These are phyloP conservation scores for Tringa solitaria DNA, from an alignment of 2,113 vertebrate genomes.

Conservation along the genomic window DNA sequence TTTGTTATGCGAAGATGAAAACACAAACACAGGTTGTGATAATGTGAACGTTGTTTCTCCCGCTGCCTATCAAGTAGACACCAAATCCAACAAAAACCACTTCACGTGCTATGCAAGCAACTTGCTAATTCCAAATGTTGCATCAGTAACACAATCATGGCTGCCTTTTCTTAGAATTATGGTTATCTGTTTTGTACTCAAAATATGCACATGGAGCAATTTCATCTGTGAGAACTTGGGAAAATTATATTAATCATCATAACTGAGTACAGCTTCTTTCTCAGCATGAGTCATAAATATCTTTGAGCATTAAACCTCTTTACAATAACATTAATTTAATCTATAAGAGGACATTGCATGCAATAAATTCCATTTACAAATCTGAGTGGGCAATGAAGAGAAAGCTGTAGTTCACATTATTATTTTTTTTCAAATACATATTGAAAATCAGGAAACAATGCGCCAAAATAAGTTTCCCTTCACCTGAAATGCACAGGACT, in stretches of 20 bases:
- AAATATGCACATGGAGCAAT: constrained; percentile 71
- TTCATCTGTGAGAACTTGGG: constrained; percentile 69
- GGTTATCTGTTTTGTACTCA: constrained; percentile 65
- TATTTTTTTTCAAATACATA: background rate
- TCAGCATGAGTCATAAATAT: constrained; percentile 75
- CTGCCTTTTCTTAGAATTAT: constrained; percentile 58
- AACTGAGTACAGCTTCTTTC: constrained; percentile 72
- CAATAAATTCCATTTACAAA: constrained; percentile 77
- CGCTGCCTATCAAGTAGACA: background rate
- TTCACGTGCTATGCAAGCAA: background rate
- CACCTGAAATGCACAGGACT: background rate
- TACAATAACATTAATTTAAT: constrained; percentile 80
- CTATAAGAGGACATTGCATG: constrained; percentile 69
- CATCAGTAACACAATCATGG: constrained; percentile 46
- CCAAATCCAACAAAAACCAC: constrained; percentile 14
- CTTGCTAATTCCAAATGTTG: constrained; percentile 50
- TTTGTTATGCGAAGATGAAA: background rate
- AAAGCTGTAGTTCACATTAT: constrained; percentile 25
- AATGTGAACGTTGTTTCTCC: background rate
- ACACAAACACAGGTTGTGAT: background rate
- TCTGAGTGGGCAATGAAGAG: constrained; percentile 64
- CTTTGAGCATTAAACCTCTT: constrained; percentile 75
- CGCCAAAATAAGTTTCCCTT: constrained; percentile 9
- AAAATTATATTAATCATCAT: constrained; percentile 74
- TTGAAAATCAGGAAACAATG: constrained; percentile 12